Conservation (phyloP, 2,113 vertebrate species). For the Gnathonemus echidnorhynchus region DNA sequence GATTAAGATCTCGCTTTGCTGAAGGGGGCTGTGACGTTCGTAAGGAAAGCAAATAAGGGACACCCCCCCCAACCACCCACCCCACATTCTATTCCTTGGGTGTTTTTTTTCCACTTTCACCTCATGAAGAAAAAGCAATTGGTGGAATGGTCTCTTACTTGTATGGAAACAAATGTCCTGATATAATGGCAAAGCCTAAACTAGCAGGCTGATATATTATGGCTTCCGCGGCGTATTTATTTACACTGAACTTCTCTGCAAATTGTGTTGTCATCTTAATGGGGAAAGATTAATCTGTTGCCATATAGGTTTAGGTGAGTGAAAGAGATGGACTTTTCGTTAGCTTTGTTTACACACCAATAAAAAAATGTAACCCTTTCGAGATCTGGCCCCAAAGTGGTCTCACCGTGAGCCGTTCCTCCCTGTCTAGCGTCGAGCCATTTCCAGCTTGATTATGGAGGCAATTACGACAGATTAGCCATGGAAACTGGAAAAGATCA, state of each 20-base stretch:
- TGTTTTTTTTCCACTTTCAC: constrained; percentile 46
- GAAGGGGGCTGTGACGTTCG: constrained; percentile 54
- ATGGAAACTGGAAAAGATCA: neutral
- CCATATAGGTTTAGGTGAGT: constrained; percentile 57
- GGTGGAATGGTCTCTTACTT: constrained; percentile 46
- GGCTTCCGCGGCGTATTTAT: constrained; percentile 68
- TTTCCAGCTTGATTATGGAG: neutral
- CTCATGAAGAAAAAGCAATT: constrained; percentile 56
- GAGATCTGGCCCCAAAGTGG: neutral
- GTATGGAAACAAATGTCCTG: constrained; percentile 70
- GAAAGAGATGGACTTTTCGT: constrained; percentile 56
- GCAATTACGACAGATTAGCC: neutral
- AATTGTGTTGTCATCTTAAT: constrained; percentile 70
- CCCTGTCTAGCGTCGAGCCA: neutral
- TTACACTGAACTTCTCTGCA: constrained; percentile 71
- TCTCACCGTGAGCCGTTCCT: neutral
- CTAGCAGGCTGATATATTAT: constrained; percentile 70
- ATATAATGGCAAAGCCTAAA: constrained; percentile 61
- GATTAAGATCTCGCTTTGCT: constrained; percentile 53
- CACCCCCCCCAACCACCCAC: constrained; percentile 32
- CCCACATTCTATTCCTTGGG: constrained; percentile 54
- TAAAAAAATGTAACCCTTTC: constrained; percentile 44
- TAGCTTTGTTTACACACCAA: constrained; percentile 54
- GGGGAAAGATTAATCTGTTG: constrained; percentile 67
- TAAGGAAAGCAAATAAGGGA: constrained; percentile 67